Percentiles rank a stretch among this genome's conserved stretches.
These are phyloP conservation scores for Ondatra zibethicus DNA, from an alignment of 2,113 vertebrate species.

Conservation along the genomic window DNA sequence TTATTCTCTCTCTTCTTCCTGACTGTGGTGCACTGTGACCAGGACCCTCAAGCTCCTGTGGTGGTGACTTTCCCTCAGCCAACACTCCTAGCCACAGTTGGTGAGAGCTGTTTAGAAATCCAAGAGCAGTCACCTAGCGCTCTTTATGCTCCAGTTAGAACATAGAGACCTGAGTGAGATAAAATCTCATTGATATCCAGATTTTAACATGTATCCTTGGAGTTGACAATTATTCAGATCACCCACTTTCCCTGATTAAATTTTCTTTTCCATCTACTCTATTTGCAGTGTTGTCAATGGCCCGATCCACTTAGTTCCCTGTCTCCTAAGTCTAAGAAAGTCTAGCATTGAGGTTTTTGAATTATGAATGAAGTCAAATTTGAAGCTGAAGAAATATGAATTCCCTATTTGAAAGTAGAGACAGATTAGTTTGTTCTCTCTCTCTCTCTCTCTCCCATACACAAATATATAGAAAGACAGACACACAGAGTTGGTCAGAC, in stretches of 20 bases:
- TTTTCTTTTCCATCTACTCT: background rate
- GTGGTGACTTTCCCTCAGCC: background rate
- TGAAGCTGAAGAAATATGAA: background rate
- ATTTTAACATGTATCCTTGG: background rate
- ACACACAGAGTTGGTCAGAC: background rate
- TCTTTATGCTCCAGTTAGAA: no score
- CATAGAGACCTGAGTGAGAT: background rate
- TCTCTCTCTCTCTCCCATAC: background rate
- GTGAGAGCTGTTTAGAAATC: background rate
- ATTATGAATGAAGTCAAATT: background rate
- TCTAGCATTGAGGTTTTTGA: background rate
- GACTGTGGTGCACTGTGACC: background rate
- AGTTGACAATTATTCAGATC: no score
- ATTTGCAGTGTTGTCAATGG: background rate
- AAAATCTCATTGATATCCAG: no score
- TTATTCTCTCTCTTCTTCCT: background rate
- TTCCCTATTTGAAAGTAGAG: background rate
- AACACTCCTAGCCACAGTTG: background rate
- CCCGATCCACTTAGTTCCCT: rapidly evolving
- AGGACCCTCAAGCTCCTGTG: background rate
- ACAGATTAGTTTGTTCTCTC: background rate
- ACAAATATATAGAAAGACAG: background rate
- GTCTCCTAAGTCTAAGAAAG: background rate
- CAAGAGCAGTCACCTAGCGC: no score
- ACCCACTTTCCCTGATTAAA: background rate